A percentile compares a stretch with the other conserved stretches of the same genome.
These are phyloP conservation scores for Leptonema lineaticorne DNA, from an alignment of 1,140 invertebrate species.

Conservation along the genomic window DNA sequence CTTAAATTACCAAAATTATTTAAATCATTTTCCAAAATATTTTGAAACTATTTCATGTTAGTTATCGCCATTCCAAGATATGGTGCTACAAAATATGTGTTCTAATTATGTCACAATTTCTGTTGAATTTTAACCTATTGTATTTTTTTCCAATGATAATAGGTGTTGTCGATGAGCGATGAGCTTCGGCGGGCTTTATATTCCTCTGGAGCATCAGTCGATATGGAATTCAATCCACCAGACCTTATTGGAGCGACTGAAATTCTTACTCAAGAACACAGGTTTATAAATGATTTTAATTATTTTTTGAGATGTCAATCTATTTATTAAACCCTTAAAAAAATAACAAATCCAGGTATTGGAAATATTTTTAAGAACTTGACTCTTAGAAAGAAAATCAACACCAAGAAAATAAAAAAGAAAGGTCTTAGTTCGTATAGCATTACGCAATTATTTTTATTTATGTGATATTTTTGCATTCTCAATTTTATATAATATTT, in stretches of 20 bases:
- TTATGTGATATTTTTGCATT: background rate
- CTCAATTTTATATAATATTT: no score
- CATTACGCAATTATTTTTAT: no score
- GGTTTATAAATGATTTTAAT: no score
- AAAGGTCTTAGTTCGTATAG: no score
- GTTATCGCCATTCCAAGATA: background rate
- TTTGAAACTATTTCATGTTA: background rate
- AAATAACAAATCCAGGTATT: no score
- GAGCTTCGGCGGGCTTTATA: conserved; percentile 82
- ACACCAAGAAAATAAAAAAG: no score
- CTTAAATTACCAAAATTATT: background rate
- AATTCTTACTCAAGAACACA: conserved; percentile 85
- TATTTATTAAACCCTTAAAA: no score
- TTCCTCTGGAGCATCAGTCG: conserved; percentile 74
- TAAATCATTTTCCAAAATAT: background rate
- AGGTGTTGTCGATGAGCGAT: conserved; percentile 91
- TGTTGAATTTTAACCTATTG: no score
- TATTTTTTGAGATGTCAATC: background rate
- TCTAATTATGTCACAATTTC: conserved; percentile 36
- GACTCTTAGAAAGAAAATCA: no score
- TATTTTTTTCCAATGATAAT: background rate
- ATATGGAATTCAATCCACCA: conserved; percentile 82
- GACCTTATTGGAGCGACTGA: conserved; percentile 85
- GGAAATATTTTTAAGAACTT: no score
- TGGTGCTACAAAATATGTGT: background rate